Base-by-base conservation (phyloP, 2,797 vertebrate species). In the Natrix natrix region DNA sequence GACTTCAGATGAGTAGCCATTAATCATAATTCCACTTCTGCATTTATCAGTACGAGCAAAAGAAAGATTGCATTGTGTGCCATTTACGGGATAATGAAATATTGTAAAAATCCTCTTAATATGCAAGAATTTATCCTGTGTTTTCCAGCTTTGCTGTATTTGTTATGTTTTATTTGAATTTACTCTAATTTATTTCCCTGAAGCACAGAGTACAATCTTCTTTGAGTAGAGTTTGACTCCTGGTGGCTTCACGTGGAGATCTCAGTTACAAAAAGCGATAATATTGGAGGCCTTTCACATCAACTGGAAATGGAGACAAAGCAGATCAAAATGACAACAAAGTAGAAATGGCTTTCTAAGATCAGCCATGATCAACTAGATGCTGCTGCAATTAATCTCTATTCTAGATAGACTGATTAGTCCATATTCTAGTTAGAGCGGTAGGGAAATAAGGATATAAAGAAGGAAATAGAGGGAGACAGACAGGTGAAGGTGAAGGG, bases 21-120 rank as follows among this genome's bases (percentile, higher is more conserved):
- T 98, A 96, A 97, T 98, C 97, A 97, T 97, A 97, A 97, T 98
- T 97, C 97, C 97, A 97, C 95, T 94, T 92, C 96, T 95, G 95
- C 95, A 97, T 97, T 97, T 97, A 97, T 98, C 97, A 97, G 95
- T 97, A 97, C 97, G 97, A 97, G 96, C 0, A 0, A 86, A 96
- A 1, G 11, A 95, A 97, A 96, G 91, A 97, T 97, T 97, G 96
- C 97, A 97, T 97, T 97, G 96, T 94, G 63, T 96, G 95, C 96
- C 96, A 97, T 97, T 98, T 97, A 96, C 97, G 97, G 97, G 97
- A 96, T 97, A 98, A 98, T 97, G 97, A 97, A 98, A 97, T 96
- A 95, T 66, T 66, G 94, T 96, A 97, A 97, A 98, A 98, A 97
- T 56, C 56, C 94, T 93, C 96, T 95, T 92, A 63, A 91, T 95